These are phyloP conservation scores for Ceratina calcarata DNA, from an alignment of 1,140 invertebrate species.

Conservation along the genomic window DNA sequence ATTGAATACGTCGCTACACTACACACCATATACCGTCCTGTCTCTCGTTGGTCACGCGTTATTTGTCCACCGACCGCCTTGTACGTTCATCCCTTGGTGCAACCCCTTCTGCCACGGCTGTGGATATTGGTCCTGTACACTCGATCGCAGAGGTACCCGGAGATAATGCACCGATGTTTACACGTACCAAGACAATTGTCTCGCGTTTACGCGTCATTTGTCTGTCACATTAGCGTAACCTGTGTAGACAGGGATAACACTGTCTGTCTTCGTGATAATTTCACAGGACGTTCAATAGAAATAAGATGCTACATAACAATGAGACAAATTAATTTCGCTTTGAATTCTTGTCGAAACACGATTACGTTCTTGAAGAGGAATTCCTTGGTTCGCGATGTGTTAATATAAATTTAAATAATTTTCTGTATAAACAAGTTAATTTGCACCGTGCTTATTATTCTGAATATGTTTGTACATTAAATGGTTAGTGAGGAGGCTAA, in stretches of 20 bases:
- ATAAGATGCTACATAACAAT: no score
- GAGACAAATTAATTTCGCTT: no score
- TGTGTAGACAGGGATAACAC: background rate
- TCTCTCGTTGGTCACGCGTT: conserved; percentile 15
- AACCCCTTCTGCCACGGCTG: background rate
- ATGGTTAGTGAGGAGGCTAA: no score
- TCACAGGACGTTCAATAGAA: background rate
- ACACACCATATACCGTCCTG: background rate
- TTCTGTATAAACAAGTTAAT: no score
- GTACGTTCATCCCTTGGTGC: background rate
- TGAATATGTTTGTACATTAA: no score
- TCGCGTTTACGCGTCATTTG: conserved; percentile 31
- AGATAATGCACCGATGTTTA: conserved; percentile 25
- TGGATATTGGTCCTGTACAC: background rate
- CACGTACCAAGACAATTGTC: background rate
- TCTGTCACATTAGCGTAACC: conserved; percentile 26
- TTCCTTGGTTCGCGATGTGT: no score
- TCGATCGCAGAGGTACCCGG: conserved; percentile 28
- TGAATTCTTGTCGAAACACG: no score
- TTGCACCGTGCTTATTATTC: no score
- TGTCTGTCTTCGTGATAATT: background rate
- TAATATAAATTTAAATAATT: no score
- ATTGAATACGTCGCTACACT: background rate
- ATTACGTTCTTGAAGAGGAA: no score
- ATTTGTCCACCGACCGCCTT: background rate